phyloP scores from a whole-genome alignment of 2,113 vertebrate species.

The Reinhardtius hippoglossoides region DNA sequence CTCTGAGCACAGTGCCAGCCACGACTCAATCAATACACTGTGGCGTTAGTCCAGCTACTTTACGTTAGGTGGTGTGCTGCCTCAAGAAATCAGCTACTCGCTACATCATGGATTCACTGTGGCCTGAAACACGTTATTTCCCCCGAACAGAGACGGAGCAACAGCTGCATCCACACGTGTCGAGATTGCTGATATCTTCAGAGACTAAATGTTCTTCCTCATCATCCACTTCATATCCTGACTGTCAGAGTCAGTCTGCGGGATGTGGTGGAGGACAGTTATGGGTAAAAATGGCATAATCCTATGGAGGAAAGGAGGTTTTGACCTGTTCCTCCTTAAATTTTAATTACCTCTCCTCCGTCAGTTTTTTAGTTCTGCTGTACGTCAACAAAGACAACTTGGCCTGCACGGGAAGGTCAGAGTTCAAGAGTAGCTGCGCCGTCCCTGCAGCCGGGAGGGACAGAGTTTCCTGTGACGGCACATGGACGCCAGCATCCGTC shows the following conservation, averaged over 20 bases:
- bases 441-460: too few species aligned
- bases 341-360: constrained; percentile 14
- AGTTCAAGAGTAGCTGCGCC: background rate
- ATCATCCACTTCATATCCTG: constrained; percentile 48
- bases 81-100: constrained; percentile 66
- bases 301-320: constrained; percentile 18
- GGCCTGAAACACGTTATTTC: constrained; percentile 43
- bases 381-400: background rate
- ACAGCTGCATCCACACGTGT: constrained; percentile 71
- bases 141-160: constrained; percentile 31
- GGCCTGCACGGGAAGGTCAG: constrained; percentile 2
- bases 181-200: constrained; percentile 67
- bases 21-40: constrained; percentile 57
- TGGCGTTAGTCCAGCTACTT: constrained; percentile 55
- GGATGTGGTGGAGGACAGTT: constrained; percentile 34
- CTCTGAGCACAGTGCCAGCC: constrained; percentile 25
- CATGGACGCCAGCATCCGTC: too few species aligned
- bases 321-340: constrained; percentile 24
- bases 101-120: constrained; percentile 33
- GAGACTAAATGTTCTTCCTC: constrained; percentile 51
- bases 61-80: constrained; percentile 57
- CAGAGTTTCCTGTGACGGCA: too few species aligned
- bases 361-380: background rate
- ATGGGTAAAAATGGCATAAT: background rate
- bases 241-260: constrained; percentile 37